Base-by-base conservation (phyloP, 2,113 vertebrate genomes). In the Carassius carassius region DNA sequence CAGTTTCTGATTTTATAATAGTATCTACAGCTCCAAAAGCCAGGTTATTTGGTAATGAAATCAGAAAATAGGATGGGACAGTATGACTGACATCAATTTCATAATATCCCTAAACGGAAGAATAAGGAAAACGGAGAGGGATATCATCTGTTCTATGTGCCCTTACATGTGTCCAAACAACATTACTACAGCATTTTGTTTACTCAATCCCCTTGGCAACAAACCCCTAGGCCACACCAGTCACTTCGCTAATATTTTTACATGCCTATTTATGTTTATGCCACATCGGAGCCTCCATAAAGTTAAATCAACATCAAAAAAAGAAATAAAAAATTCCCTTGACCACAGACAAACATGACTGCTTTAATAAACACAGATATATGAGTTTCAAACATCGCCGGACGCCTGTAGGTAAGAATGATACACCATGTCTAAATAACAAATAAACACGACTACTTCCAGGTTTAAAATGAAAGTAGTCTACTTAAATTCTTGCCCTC, bases 151-250 rank as follows among this genome's bases (percentile, higher is more conserved):
- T 92, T 87, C 82, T 86, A 89, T 87, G 86, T 87, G 78, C 86
- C 88, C 86, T 93, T 93, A 92, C 92, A 93, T 94, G 93, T 93
- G 91, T 91, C 92, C 93, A 91, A 93, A 89, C 92, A 93, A 85
- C 89, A 89, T 87, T 87, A 92, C 92, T 92, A 93, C 93, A 92
- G 92, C 92, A 94, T 92, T 94, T 93, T 95, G 94, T 95, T 95
- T 95, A 93, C 91, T 93, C 91, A 92, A 91, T 95, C 92, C 93
- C 94, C 95, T 92, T 95, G 93, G 93, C 92, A 95, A 95, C 95
- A 94, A 93, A 90, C 91, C 94, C 93, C 93, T 88, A 93, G 95
- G 95, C 95, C 94, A 94, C 92, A 91, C 90, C 91, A n/a, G 89
- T 91, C 91, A 84, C 90, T 90, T 92, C 90, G 92, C 92, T 92